Evolutionary conservation across 2,888 invertebrate genomes (phyloP).

Genomic region (Heteropelma amictum): DNA sequence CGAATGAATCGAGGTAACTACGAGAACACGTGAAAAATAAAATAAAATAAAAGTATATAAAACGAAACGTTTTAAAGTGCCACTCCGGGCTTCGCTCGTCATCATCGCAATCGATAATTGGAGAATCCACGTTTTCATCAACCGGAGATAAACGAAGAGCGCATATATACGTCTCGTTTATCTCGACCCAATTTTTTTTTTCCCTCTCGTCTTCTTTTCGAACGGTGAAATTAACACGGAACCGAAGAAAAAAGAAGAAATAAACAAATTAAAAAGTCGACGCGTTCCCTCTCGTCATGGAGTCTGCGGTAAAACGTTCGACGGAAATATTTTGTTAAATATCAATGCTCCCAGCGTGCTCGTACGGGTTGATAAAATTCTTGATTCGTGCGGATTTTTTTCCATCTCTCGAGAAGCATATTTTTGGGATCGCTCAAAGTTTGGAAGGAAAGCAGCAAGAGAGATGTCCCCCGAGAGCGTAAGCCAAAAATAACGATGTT

Average conservation of each 20-base stretch:
- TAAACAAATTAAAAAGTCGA: too few relatives aligned
- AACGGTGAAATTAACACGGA: neutral
- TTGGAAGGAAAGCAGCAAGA: neutral
- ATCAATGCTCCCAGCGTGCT: too few relatives aligned
- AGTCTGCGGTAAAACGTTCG: too few relatives aligned
- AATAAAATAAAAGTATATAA: neutral
- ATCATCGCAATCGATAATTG: constrained; percentile 21
- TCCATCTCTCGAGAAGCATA: neutral
- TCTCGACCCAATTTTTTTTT: neutral
- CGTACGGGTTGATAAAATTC: neutral
- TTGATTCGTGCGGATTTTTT: neutral
- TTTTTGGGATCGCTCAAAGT: neutral
- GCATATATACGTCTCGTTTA: neutral
- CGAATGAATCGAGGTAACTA: neutral
- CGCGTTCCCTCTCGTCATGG: too few relatives aligned
- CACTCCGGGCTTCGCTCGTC: neutral
- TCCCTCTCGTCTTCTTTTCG: neutral
- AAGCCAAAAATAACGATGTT: too few relatives aligned
- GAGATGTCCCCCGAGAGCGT: too few relatives aligned
- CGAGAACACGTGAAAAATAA: too few relatives aligned
- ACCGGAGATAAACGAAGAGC: neutral
- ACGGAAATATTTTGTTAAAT: too few relatives aligned
- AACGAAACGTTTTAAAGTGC: constrained; percentile 25
- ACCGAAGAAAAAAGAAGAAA: neutral
- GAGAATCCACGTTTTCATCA: constrained; percentile 18